phyloP scores from a whole-genome alignment of 2,113 vertebrate genomes.

The Rynchops niger region DNA sequence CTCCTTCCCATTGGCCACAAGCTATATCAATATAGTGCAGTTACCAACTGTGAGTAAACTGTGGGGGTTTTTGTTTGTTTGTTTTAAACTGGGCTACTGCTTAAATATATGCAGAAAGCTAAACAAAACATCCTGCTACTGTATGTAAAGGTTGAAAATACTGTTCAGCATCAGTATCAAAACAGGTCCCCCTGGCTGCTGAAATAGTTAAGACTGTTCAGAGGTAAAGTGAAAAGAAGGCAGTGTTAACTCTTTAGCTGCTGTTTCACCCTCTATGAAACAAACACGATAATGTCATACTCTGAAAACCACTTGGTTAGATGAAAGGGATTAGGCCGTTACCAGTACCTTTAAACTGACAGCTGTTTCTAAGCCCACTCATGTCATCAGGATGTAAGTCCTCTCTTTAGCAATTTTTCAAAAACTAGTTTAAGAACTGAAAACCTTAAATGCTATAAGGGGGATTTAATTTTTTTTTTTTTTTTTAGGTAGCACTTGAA shows the following conservation, averaged over 20 bases:
- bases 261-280: neutral
- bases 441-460: neutral
- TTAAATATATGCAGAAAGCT: neutral
- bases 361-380: neutral
- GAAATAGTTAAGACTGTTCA: neutral
- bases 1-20: neutral
- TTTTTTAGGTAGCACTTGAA: neutral
- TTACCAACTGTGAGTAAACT: neutral
- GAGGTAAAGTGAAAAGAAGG: neutral
- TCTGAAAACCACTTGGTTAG: neutral
- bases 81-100: neutral
- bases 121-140: slow-evolving; percentile 1
- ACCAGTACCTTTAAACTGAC: neutral
- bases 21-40: neutral
- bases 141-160: neutral
- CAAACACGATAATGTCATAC: neutral
- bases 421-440: neutral
- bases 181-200: neutral
- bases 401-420: neutral
- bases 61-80: neutral
- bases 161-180: neutral
- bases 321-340: neutral
- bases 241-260: neutral
- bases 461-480: too few species aligned
- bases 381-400: neutral